Base-by-base conservation (phyloP, 2,113 vertebrate genomes). In the Setophaga coronata region DNA sequence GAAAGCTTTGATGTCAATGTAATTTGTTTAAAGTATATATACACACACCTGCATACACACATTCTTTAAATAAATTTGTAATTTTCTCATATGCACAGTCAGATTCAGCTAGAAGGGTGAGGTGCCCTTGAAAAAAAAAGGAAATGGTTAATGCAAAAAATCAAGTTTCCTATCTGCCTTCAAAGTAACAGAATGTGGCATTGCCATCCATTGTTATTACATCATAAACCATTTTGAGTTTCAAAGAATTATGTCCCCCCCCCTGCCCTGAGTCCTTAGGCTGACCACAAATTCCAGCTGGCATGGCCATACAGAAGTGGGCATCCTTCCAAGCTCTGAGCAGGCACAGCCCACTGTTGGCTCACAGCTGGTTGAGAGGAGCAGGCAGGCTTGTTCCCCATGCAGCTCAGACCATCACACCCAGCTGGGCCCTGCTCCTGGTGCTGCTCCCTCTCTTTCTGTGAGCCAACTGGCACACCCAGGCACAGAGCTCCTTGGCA, bases 191-290 rank as follows among this genome's bases (percentile, higher is more conserved):
- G 47, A 12, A 90, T 56, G 66, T 1, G 2, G 8, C n/a, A 45
- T 43, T 95, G 18, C n/a, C 50, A 65, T 57, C 51, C 50, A 54
- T 72, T 50, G 53, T 69, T 82, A 61, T 34, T 80, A 80, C 29
- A 70, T 40, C 78, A 82, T 43, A 82, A 82, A 94, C 70, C 33
- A 57, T 66, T 64, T 12, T 42, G 36, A 7, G 9, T 90, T 96
- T 86, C 58, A 88, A 81, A 74, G 38, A 20, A 43, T 4, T 7
- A 66, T n/a, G 62, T 42, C 61, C 66, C 43, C 3, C 33, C 33
- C 45, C 45, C 24, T 40, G 40, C 42, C 53, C 9, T 12, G 20
- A 58, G 42, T 40, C 66, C 69, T 85, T 62, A 82, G 56, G 78
- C 53, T 0, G 5, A 72, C 42, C 60, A 70, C 36, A 85, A 42